Evolutionary conservation across 2,888 invertebrate genomes (phyloP), one percentile per base, ranked within the genome.

Genomic region (Oasisia sp.): DNA sequence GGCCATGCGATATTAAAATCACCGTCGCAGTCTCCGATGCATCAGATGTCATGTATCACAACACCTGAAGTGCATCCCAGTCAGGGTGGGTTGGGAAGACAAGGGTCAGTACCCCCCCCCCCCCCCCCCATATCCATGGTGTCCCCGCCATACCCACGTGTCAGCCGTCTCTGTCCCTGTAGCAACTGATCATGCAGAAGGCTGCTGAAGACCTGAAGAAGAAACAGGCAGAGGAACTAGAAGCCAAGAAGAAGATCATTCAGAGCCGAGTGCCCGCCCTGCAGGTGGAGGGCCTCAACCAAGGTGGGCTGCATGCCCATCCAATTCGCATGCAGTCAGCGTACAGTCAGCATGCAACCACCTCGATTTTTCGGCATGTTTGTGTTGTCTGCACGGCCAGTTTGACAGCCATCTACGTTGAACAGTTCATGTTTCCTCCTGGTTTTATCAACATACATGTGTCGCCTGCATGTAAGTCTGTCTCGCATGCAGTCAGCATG

Each of bases 171-270:
- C 74, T 91, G 94, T 95, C 91, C 32, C 94, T 95, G 58, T 96
- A 99, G 99, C 98, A 99, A 97, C 97, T 99, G 97, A 97, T 99
- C 97, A 99, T 99, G 98, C 99, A 99, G 97, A 99, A 99, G 97
- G 99, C 99, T 97, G 99, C 99, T 95, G 99, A 99, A 97, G 99
- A 99, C 97, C 97, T 99, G 97, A 99, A 99, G 97, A 99, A 99
- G 97, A 99, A 99, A 97, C 99, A 99, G 97, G 99, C 99, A 97
- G 98, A 98, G 96, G 99, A 99, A 97, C 99, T 99, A 93, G 98
- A 99, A 94, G 99, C 99, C 97, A 96, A 95, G 94, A 96, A 96
- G 94, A 94, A 94, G 92, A 95, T 94, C 94, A 95, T 96, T 93
- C 95, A 95, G 93, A 94, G 94, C 91, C 94, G 95, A 92, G 95